Evolutionary conservation across 2,797 vertebrate genomes (phyloP).

Genomic region (Crax fasciolata): DNA sequence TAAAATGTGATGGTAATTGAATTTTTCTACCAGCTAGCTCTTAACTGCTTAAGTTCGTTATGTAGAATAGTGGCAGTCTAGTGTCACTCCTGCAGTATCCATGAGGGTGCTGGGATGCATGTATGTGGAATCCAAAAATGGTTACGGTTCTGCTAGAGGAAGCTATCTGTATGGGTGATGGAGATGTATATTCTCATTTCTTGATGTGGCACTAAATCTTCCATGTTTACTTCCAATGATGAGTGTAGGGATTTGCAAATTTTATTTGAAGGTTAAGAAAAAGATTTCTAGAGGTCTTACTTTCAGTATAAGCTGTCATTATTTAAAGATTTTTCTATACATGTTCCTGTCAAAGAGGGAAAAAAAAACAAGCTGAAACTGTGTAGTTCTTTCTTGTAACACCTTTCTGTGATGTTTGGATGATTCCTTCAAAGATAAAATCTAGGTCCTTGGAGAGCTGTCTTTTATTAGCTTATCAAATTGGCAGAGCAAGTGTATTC

Average conservation of each 20-base stretch:
- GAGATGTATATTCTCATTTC: not conserved
- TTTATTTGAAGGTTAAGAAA: not conserved
- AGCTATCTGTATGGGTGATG: not conserved
- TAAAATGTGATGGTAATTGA: not conserved
- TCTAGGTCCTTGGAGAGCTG: not conserved
- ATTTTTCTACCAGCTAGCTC: not conserved
- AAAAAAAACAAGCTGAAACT: not conserved
- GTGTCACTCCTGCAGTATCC: not conserved
- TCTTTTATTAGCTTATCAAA: conserved; percentile 19
- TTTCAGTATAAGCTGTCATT: not conserved
- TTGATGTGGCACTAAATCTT: not conserved
- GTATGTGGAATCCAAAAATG: not conserved
- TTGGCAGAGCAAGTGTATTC: not conserved
- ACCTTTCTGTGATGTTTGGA: not conserved
- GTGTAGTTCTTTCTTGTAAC: not conserved
- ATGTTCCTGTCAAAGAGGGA: not conserved
- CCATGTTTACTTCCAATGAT: not conserved
- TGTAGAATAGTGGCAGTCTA: not conserved
- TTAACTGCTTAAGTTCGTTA: not conserved
- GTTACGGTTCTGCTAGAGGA: not conserved
- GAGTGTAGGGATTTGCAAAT: not conserved
- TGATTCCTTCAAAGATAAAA: not conserved
- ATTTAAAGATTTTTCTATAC: not conserved
- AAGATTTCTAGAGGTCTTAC: not conserved
- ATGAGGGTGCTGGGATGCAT: not conserved